Evolutionary conservation across 1,140 invertebrate species (phyloP), one percentile per base, ranked within the genome.

Genomic region (Oedothorax gibbosus): DNA sequence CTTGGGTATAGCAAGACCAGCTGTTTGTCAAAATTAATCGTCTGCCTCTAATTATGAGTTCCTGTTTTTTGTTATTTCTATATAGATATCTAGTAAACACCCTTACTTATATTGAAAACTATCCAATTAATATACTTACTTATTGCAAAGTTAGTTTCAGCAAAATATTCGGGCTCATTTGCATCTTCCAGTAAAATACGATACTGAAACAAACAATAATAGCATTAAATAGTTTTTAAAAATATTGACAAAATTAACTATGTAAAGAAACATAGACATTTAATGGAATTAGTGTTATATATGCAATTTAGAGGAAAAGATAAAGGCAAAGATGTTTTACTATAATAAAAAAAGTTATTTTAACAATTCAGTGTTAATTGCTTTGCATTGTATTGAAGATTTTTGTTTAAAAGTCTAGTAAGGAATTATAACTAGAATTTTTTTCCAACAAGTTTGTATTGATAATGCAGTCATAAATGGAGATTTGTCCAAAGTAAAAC

Each of bases 141-240:
- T 14, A 82, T 73, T 10, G 60, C 72, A 69, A 73, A 82, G 49
- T 82, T 82, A 14, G 80, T 82, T 73, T 82, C 80, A 7, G 69
- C 69, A 21, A 82, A 60, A n/a, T 73, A 56, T 73, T 82, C 80
- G 7, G 80, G 69, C 14, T 82, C 80, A 82, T 62, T 65, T 0
- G 64, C 18, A 53, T 82, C 80, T 53, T 71, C 80, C 7, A 82
- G 18, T 49, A 82, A 65, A 53, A 82, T 82, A 11, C 65, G 80
- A 65, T 82, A 82, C 80, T 75, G 15, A 20, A 15, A 11, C 20
- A 75, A 56, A 14, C 12, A 4, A 9, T 3, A 56, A 11, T 56
- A 12, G 18, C 4, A 8, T 18, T 20, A 20, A 8, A 15, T 9
- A 20, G 35, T 4, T 56, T 56, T 75, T 57, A 18, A 56, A n/a